Base-by-base conservation (phyloP, 2,888 invertebrate species). In the Corythucha ciliata region DNA sequence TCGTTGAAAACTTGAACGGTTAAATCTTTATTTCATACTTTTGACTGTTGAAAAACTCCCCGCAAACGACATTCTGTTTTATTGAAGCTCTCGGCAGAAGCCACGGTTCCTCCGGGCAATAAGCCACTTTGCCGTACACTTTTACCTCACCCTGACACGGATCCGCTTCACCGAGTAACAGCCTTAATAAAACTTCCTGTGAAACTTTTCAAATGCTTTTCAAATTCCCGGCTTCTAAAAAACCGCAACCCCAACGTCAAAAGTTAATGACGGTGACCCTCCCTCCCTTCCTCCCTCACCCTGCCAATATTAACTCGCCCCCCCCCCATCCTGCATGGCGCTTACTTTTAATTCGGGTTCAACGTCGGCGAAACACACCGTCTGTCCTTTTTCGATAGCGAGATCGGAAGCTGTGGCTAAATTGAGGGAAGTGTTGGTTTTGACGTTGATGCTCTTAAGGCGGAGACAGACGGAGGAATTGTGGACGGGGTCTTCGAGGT, bases 71-170 rank as follows among this genome's bases (percentile, higher is more conserved):
- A 24, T 50, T 50, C 21, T 50, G 41, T 21, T 50, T 50, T 5
- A 50, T 25, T 25, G 29, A 44, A 1, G 50, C 50, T n/a, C 50
- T 42, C 7, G 50, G 50, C 14, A 44, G 44, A 16, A 50, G 21
- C 50, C 50, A 50, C 12, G 50, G 24, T n/a, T 41, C 34, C 20
- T 42, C 34, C n/a, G 50, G 36, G 36, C 50, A 50, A 24, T 44
- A 32, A 4, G 50, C 42, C 6, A 50, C 42, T 25, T 42, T 42
- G n/a, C 50, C 50, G 21, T 42, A 50, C n/a, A 50, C 36, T n/a
- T 25, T 10, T 10, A 32, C 42, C 26, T 32, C n/a, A 12, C 50
- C 50, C 10, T 50, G 34, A 22, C 2, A 26, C 21, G 40, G 26
- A 20, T 50, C 42, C 7, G 44, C 25, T 22, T 50, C 50, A 18